Evolutionary conservation across 2,113 vertebrate species (phyloP).

Genomic region (Parus major): DNA sequence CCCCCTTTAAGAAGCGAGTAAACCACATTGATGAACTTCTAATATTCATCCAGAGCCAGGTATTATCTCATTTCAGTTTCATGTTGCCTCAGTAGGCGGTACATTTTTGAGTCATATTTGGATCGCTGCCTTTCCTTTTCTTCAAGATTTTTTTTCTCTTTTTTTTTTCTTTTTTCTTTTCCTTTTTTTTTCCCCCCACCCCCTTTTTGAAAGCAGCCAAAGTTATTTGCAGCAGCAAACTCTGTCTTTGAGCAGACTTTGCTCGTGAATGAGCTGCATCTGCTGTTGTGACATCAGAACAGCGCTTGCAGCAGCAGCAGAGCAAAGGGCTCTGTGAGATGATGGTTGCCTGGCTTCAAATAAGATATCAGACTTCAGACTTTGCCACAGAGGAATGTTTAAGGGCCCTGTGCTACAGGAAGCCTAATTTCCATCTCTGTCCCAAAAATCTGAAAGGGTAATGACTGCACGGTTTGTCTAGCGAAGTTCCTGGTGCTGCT

Average conservation of each 20-base stretch:
- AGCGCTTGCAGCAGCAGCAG: neutral
- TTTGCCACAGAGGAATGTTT: neutral
- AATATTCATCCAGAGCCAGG: neutral
- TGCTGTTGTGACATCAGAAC: neutral
- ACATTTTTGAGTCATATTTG: neutral
- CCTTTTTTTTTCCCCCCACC: rapidly evolving
- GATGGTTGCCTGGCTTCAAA: slow-evolving; percentile 12
- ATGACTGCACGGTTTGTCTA: slow-evolving; percentile 10
- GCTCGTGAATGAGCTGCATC: neutral
- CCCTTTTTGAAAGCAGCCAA: neutral
- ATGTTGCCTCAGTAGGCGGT: neutral
- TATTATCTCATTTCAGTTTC: neutral
- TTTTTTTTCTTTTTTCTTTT: neutral
- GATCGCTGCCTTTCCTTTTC: neutral
- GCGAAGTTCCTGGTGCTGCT: neutral
- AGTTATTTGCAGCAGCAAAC: neutral
- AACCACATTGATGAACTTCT: neutral
- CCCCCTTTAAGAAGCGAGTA: neutral
- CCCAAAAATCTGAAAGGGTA: neutral
- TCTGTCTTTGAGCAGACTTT: neutral
- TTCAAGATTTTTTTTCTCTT: neutral
- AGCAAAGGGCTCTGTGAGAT: neutral
- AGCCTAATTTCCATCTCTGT: slow-evolving; percentile 3
- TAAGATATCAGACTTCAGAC: slow-evolving; percentile 15
- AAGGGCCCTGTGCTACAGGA: neutral